These are phyloP conservation scores for Polypedilum vanderplanki DNA, from an alignment of 1,140 invertebrate species.

Conservation along the genomic window DNA sequence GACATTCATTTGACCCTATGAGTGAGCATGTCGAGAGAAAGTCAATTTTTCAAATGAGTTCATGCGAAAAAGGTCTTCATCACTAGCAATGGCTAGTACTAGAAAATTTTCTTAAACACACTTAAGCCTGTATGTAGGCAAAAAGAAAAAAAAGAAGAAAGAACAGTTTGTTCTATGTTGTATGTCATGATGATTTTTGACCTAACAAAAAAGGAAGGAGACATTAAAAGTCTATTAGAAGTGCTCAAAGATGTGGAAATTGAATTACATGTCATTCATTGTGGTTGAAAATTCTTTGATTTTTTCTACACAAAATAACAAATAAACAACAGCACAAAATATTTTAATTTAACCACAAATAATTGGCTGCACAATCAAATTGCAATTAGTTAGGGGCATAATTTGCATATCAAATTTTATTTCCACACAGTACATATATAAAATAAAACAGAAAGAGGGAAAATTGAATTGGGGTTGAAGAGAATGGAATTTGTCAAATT, in stretches of 20 bases:
- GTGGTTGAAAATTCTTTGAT: background rate
- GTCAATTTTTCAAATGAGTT: background rate
- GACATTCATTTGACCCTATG: background rate
- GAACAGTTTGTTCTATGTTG: background rate
- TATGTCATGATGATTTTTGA: background rate
- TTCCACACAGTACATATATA: background rate
- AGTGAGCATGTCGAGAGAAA: background rate
- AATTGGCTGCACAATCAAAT: background rate
- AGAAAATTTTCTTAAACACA: background rate
- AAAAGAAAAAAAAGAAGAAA: background rate
- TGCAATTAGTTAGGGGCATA: background rate
- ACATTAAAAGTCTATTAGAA: background rate
- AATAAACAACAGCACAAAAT: background rate
- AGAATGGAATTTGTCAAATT: background rate
- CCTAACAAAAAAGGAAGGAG: background rate
- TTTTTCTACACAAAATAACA: background rate
- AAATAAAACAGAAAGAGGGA: background rate
- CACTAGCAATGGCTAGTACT: background rate
- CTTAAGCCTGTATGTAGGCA: background rate
- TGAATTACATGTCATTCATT: background rate
- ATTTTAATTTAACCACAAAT: background rate
- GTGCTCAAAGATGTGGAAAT: conserved; percentile 2
- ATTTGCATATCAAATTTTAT: background rate
- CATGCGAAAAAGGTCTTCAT: conserved; percentile 11
- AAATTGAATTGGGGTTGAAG: background rate